Base-by-base conservation (phyloP, 2,113 vertebrate species). In the Dicaeum eximium region DNA sequence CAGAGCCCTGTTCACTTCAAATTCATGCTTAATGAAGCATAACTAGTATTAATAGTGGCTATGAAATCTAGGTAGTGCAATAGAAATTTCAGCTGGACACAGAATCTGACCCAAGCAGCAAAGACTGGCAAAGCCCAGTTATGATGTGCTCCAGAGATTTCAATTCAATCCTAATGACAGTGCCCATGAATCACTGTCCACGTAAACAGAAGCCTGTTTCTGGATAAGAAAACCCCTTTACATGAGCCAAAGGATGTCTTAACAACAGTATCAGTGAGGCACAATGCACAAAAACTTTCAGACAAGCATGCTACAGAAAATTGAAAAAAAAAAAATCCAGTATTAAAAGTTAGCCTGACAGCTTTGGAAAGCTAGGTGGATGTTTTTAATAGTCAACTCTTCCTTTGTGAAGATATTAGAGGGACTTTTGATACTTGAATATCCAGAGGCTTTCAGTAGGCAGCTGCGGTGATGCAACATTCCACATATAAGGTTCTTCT, bases 1-100 rank as follows among this genome's bases (percentile, higher is more conserved):
- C 71, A 37, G 79, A 97, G 79, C 72, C 15, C 18, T 30, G 45
- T 95, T 97, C 93, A 86, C 93, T 96, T 97, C 1, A 64, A 97
- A 97, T 95, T 96, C 94, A 95, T 71, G 95, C 96, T 97, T 97
- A 98, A 98, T 96, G 97, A 98, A 97, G 94, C 97, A 90, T 95
- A 97, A 97, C 90, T 92, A 96, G 79, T 97, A 97, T 97, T 98
- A 98, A 98, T 97, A 97, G 95, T 85, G 93, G 80, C 96, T 95
- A 94, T 97, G 97, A 97, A 96, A 98, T 94, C 91, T 92, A 85
- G 86, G 97, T 91, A 90, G 79, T 8, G 15, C 95, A 94, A 96
- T 56, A 93, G 95, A 95, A 92, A 96, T 95, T 97, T 95, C 93
- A 96, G 62, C 90, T 84, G 31, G 12, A 81, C 73, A 65, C 44